Percentiles rank a stretch among this genome's conserved stretches.
phyloP scores from a whole-genome alignment of 1,140 invertebrate species.

The Frieseomelitta varia region DNA sequence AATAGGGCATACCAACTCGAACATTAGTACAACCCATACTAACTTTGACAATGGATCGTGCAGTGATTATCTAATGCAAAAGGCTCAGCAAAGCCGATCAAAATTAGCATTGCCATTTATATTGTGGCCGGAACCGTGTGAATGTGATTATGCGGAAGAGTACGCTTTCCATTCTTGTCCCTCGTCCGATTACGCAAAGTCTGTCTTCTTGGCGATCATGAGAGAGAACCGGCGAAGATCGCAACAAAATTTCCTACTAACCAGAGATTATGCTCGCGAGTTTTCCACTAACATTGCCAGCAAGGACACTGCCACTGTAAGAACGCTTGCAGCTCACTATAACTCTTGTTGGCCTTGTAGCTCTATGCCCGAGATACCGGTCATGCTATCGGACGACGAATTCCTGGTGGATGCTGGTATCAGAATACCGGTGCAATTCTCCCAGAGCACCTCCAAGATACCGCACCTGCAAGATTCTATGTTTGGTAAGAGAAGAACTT shows the following conservation, averaged over 20 bases:
- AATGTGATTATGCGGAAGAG: conserved; percentile 51
- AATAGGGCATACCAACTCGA: conserved; percentile 48
- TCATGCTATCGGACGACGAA: conserved; percentile 78
- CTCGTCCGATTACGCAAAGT: conserved; percentile 47
- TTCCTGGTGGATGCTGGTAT: conserved; percentile 83
- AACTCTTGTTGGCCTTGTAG: conserved; percentile 80
- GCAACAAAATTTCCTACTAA: conserved; percentile 71
- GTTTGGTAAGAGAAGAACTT: conserved; percentile 68
- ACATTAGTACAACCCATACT: conserved; percentile 57
- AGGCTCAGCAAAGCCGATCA: conserved; percentile 67
- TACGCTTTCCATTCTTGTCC: conserved; percentile 43
- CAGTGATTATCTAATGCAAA: conserved; percentile 66
- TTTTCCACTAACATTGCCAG: conserved; percentile 58
- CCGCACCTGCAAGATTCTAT: conserved; percentile 75
- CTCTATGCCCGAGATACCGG: conserved; percentile 77
- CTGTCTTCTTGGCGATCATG: conserved; percentile 55
- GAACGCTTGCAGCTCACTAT: conserved; percentile 65
- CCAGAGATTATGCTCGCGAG: conserved; percentile 59
- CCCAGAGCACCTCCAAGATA: conserved; percentile 73
- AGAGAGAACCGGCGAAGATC: conserved; percentile 65
- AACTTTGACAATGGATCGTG: conserved; percentile 53
- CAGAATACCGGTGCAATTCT: conserved; percentile 77
- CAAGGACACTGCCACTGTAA: conserved; percentile 51
- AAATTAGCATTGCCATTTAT: conserved; percentile 60
- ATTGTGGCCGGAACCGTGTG: conserved; percentile 52